Evolutionary conservation across 1,140 invertebrate species (phyloP), one percentile per base, ranked within the genome.

Genomic region (Bathynomus jamesi): DNA sequence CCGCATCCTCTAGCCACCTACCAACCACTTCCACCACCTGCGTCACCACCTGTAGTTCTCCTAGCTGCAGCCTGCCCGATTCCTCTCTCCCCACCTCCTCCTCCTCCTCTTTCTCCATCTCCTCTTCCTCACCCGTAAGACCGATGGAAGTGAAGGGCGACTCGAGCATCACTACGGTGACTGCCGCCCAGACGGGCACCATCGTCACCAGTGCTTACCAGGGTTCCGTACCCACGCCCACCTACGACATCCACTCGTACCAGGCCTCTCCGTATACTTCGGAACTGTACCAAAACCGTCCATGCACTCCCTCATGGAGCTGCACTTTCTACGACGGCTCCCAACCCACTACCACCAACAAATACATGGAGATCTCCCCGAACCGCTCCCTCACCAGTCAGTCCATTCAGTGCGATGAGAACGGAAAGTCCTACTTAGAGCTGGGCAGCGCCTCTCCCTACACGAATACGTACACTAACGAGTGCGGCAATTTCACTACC

Each of bases 351-450:
- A 76, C 61, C 21, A 69, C 75, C 24, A 76, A 76, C 31, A 76
- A 76, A 62, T 76, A 76, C 66, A 76, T 76, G 75, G 75, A 76
- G 31, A 76, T 76, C 61, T 29, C 60, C 32, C 60, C 67, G 21
- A 69, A 61, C 61, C 60, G 62, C 13, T 61, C 61, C n/a, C 40
- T 17, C 25, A 29, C 64, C 29, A 77, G 91, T 78, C 91, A 92
- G 79, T 92, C 91, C 78, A 93, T 93, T 81, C 87, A 91, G 62
- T 88, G 89, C 78, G 92, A 92, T 74, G 91, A 93, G 81, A 94
- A 94, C 80, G 92, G 92, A 75, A 94, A 94, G 82, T 93, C 90
- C 65, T 94, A 94, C 82, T 83, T 94, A 78, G 91, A 94, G 82
- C 84, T 94, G 70, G 92, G 92, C 60, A 78, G 75, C 65, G 71